Conservation (phyloP, 2,797 vertebrate genomes). For the Podarcis siculus region DNA sequence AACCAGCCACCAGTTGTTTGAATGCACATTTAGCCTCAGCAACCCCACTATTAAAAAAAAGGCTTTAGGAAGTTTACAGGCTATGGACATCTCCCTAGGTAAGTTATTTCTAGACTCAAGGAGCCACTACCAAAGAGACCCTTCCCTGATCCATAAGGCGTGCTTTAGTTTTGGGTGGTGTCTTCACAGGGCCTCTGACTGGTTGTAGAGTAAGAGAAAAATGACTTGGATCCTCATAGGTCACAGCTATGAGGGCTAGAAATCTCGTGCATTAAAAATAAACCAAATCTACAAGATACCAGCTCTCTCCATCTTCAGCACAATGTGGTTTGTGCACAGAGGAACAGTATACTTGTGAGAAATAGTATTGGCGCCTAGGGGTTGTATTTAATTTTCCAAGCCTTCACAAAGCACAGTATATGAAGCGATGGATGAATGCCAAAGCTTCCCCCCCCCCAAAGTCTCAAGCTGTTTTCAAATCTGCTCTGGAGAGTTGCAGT, state of each 20-base stretch:
- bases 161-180: background rate
- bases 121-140: background rate
- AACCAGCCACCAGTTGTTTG: background rate
- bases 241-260: background rate
- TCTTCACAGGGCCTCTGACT: background rate
- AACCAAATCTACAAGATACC: background rate
- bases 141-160: background rate
- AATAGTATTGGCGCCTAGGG: background rate
- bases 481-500: too few species aligned
- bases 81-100: background rate
- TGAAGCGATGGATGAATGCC: background rate
- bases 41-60: background rate
- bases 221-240: background rate
- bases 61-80: background rate
- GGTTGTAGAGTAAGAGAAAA: background rate
- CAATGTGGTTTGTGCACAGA: background rate
- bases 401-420: background rate
- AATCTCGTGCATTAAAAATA: background rate
- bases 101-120: background rate
- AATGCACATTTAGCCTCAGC: background rate
- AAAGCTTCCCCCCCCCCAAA: background rate
- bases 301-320: background rate
- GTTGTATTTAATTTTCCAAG: background rate
- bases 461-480: too few species aligned
- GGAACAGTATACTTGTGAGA: background rate